phyloP scores from a whole-genome alignment of 2,888 invertebrate genomes.

The Rambutsinella grinnellia region DNA sequence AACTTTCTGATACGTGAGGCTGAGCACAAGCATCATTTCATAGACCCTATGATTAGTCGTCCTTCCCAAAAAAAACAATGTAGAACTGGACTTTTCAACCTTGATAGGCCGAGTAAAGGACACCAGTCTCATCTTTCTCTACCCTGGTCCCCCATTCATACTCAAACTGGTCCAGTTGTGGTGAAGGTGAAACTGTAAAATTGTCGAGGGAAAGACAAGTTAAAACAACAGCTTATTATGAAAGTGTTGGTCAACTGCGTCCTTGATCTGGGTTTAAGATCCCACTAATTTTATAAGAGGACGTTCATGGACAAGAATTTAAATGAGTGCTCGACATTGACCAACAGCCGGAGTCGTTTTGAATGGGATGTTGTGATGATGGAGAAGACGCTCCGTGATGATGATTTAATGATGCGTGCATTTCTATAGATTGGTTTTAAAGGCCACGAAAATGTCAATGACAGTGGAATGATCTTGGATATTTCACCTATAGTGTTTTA shows the following conservation, averaged over 20 bases:
- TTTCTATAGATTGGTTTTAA: conserved; percentile 23
- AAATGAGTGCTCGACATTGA: conserved; percentile 63
- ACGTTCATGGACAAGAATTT: neutral
- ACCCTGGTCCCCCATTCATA: neutral
- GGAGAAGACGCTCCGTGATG: neutral
- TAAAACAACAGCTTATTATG: neutral
- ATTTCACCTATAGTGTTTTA: too few species aligned
- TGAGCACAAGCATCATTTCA: too few species aligned
- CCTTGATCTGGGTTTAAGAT: neutral
- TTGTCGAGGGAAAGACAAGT: neutral
- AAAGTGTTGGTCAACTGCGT: neutral
- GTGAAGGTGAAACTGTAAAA: neutral
- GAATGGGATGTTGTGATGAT: neutral
- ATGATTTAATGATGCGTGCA: neutral
- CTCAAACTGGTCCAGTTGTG: neutral
- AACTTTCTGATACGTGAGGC: too few species aligned
- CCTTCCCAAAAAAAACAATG: neutral
- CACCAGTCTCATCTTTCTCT: neutral
- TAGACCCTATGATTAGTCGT: too few species aligned
- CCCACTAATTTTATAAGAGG: neutral
- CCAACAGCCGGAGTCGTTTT: conserved; percentile 21
- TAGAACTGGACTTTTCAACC: neutral
- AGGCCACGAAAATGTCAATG: conserved; percentile 66
- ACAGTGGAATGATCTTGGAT: conserved; percentile 50
- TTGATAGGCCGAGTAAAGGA: neutral